These are phyloP conservation scores for Eupithecia inturbata DNA, from an alignment of 2,888 invertebrate species.

Conservation along the genomic window DNA sequence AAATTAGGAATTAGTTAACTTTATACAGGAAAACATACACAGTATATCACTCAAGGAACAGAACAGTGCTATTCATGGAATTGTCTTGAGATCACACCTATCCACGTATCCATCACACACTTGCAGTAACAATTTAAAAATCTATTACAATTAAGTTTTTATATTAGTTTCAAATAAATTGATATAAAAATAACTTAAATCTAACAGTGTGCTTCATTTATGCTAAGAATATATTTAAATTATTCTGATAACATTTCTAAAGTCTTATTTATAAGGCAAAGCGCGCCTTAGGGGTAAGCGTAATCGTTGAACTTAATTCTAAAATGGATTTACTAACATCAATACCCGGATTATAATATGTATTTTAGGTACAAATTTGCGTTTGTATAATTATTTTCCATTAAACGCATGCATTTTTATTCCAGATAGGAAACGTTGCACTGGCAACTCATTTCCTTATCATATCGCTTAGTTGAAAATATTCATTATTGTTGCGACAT, in stretches of 20 bases:
- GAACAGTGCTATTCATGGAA: constrained; percentile 49
- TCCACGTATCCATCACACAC: constrained; percentile 52
- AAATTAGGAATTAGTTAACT: constrained; percentile 30
- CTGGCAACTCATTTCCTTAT: constrained; percentile 24
- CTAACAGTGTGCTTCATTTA: constrained; percentile 60
- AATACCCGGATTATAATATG: constrained; percentile 55
- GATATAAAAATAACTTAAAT: constrained; percentile 79
- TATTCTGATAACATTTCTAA: constrained; percentile 73
- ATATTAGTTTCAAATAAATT: constrained; percentile 76
- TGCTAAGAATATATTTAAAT: constrained; percentile 64
- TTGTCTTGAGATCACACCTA: constrained; percentile 68
- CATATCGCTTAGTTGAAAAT: constrained; percentile 27
- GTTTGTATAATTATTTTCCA: constrained; percentile 31
- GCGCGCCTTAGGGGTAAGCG: constrained; percentile 76
- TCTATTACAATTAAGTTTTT: constrained; percentile 61
- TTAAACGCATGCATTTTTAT: constrained; percentile 20
- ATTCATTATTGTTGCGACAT: constrained; percentile 34
- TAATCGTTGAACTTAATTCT: constrained; percentile 79
- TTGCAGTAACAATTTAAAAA: constrained; percentile 64
- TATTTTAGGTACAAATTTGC: constrained; percentile 35
- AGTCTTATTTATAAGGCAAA: constrained; percentile 78
- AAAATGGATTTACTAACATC: constrained; percentile 59
- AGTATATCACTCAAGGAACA: constrained; percentile 33
- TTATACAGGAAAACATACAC: constrained; percentile 30
- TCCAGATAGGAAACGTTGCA: constrained; percentile 13